A percentile compares a stretch with the other conserved stretches of the same genome.
Conservation (phyloP, 2,113 vertebrate species). For the Sphyrna mokarran region DNA sequence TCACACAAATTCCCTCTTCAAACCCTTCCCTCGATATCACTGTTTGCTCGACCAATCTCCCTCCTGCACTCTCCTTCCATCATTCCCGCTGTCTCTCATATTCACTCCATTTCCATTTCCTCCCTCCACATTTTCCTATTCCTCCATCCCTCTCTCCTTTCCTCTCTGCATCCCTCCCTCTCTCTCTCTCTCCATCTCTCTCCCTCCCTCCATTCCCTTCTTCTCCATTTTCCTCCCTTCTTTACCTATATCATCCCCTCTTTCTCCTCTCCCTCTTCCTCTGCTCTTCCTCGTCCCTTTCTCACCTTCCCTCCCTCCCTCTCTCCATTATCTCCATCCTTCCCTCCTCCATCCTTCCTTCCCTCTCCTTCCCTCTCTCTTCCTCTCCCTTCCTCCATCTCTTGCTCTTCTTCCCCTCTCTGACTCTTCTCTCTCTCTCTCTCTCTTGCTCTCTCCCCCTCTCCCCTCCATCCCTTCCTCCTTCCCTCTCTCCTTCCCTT, state of each 20-base stretch:
- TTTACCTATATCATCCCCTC: background rate
- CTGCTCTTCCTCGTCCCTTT: background rate
- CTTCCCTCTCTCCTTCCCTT: too few species aligned
- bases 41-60: constrained; percentile 36
- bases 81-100: constrained; percentile 35
- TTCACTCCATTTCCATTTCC: constrained; percentile 39
- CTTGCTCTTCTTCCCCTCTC: background rate
- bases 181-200: background rate
- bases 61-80: background rate
- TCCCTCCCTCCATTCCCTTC: background rate
- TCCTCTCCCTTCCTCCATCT: background rate
- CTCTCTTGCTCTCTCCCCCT: too few species aligned
- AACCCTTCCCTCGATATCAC: constrained; percentile 40
- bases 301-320: background rate
- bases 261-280: background rate
- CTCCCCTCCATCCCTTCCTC: too few species aligned
- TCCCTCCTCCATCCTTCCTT: background rate
- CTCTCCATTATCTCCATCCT: constrained; percentile 37
- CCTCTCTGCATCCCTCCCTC: background rate
- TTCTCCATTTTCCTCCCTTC: background rate
- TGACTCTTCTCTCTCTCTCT: background rate
- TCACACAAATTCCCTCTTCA: constrained; percentile 40
- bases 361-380: background rate
- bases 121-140: too few species aligned
- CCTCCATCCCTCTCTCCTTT: background rate